phyloP scores from a whole-genome alignment of 2,797 vertebrate genomes.

The Glyptemys insculpta region DNA sequence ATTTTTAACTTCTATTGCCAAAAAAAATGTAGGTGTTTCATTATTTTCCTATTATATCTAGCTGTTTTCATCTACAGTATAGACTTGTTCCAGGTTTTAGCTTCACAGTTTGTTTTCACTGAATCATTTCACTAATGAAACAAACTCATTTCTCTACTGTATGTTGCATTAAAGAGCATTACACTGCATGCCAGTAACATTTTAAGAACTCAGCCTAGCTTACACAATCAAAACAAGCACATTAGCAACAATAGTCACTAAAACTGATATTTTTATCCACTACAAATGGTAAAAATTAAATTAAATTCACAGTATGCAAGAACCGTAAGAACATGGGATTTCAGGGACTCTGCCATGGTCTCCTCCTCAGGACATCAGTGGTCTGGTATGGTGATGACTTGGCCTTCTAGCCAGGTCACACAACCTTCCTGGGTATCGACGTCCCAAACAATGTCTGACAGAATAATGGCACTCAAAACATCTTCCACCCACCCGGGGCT shows the following conservation, averaged over 20 bases:
- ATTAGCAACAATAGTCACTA: not conserved
- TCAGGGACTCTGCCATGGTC: not conserved
- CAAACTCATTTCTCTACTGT: not conserved
- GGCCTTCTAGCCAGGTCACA: not conserved
- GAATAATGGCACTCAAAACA: too few relatives aligned
- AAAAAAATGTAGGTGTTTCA: not conserved
- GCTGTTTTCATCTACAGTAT: not conserved
- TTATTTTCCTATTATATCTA: not conserved
- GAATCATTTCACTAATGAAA: not conserved
- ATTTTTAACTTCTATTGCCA: too few relatives aligned
- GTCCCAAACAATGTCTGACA: too few relatives aligned
- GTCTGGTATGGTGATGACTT: not conserved
- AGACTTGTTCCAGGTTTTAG: not conserved
- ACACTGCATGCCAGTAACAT: not conserved
- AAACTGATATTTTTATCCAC: not conserved
- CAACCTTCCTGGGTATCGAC: not conserved
- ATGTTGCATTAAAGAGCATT: not conserved
- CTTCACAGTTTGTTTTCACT: not conserved
- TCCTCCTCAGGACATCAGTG: not conserved
- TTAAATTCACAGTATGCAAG: too few relatives aligned
- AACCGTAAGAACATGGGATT: not conserved
- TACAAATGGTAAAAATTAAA: not conserved
- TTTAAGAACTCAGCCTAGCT: not conserved
- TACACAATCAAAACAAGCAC: not conserved
- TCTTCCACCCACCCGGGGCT: too few relatives aligned